Base-by-base conservation (phyloP, 2,113 vertebrate genomes). In the Cololabis saira region DNA sequence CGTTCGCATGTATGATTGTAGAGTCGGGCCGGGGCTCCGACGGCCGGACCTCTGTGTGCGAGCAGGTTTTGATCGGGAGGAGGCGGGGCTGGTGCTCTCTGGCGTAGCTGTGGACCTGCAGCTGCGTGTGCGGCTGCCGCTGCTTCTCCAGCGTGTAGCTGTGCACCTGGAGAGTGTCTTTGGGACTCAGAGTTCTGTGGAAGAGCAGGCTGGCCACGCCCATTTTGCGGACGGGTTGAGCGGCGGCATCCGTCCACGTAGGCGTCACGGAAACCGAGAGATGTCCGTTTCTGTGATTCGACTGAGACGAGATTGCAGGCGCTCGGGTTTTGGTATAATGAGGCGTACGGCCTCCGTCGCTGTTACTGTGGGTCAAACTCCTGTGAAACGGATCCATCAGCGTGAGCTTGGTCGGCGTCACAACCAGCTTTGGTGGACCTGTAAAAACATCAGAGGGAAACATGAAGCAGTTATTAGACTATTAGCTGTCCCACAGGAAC, bases 101-200 rank as follows among this genome's bases (percentile, higher is more conserved):
- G 70, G 90, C 82, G 0, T 90, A 83, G 70, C 82, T 92, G 78
- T 86, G 82, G 13, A 85, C 82, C 42, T 82, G 89, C 27, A 89
- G 78, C 60, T 86, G 89, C 1, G 78, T 81, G 58, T 61, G 83
- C 15, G 72, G 73, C 68, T 87, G 77, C 59, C 0, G 71, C 89
- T 87, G 75, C 77, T 78, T 78, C 14, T 83, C 56, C 42, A 81
- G 84, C 18, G 94, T 90, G 11, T 95, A 97, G 87, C 93, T 96
- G 48, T 97, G 95, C 7, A 95, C 95, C 4, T 95, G 94, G 48
- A 96, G 85, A 47, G 93, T 89, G 40, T 95, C 93, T 1, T 93
- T 92, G 41, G 94, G 90, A 61, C 93, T 94, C 24, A 93, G 81
- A 40, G 90, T 93, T 77, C 71, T 90, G 77, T 95, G 95, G 55